A percentile compares a stretch with the other conserved stretches of the same genome.
These are phyloP conservation scores for Drosophila austrosaltans DNA, from an alignment of 2,888 invertebrate species.

Conservation along the genomic window DNA sequence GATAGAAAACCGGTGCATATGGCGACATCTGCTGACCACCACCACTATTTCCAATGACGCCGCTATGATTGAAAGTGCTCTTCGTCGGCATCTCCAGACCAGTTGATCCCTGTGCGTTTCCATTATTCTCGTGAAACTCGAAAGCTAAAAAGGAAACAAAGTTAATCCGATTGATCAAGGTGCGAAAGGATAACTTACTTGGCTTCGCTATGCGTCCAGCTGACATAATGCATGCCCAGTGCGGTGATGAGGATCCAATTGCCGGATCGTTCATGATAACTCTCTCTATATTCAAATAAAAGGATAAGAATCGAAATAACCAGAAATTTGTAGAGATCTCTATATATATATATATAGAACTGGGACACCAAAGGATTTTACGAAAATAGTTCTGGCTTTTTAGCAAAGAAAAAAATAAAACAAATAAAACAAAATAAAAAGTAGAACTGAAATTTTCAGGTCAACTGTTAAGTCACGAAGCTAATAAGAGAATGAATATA, in stretches of 20 bases:
- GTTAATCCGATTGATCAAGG: too few species aligned
- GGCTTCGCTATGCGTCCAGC: conserved; percentile 10
- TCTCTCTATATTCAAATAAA: neutral
- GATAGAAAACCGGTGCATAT: conserved; percentile 50
- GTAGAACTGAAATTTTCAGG: too few species aligned
- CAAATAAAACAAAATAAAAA: too few species aligned
- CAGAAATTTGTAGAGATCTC: neutral
- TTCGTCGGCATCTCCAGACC: neutral
- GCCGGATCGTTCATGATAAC: conserved; percentile 43
- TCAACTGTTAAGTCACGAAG: too few species aligned
- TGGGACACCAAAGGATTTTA: neutral
- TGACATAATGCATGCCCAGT: conserved; percentile 42
- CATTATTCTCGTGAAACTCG: neutral
- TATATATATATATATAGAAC: neutral
- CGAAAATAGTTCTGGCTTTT: too few species aligned
- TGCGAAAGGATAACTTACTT: neutral
- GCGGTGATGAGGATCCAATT: conserved; percentile 48
- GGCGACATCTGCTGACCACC: conserved; percentile 51
- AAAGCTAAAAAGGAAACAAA: neutral
- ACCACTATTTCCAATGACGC: neutral
- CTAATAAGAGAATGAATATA: too few species aligned
- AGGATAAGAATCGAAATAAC: too few species aligned
- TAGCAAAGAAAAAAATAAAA: too few species aligned
- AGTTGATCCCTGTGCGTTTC: neutral
- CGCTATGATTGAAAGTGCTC: neutral